Evolutionary conservation across 2,113 vertebrate species (phyloP), one percentile per base, ranked within the genome.

Genomic region (Sinocyclocheilus anophthalmus): DNA sequence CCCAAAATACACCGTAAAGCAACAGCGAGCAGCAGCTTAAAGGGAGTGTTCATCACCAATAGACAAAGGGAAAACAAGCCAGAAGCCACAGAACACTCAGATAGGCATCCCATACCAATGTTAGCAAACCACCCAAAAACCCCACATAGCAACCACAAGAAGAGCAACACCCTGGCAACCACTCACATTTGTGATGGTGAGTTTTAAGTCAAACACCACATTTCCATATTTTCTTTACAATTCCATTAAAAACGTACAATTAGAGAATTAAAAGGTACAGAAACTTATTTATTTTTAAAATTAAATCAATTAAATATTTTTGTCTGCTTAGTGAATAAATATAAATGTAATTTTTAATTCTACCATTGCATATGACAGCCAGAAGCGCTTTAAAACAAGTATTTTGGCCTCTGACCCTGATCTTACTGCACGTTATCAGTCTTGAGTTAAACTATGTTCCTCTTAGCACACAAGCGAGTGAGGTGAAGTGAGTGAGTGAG

Each of bases 401-500:
- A 18, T 59, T 20, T 42, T 59, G 30, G 76, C 26, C 78, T 76
- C 84, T 73, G 33, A 76, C 65, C 88, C 33, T 89, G 11, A 85
- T 87, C 89, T 67, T 75, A 88, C 57, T 39, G 42, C 1, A 85
- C 89, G 90, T 93, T 94, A 94, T 95, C 81, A 86, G 87, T 85
- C 48, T 77, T 84, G 76, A 88, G 92, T 92, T 94, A 92, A 94
- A 91, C 93, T 94, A 86, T 93, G 91, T 67, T 90, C 92, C 42
- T 26, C 30, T 59, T 18, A 61, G 55, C 33, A 45, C 67, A 33
- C 30, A 30, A n/a, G n/a, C n/a, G n/a, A n/a, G n/a, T n/a, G n/a
- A n/a, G n/a, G n/a, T n/a, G n/a, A n/a, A n/a, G 76, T 3, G 63
- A 75, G 61, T 77, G 59, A 86, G 55, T 85, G 76, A 80, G 65